Base-by-base conservation (phyloP, 2,888 invertebrate genomes). In the Clistopyga incitator region DNA sequence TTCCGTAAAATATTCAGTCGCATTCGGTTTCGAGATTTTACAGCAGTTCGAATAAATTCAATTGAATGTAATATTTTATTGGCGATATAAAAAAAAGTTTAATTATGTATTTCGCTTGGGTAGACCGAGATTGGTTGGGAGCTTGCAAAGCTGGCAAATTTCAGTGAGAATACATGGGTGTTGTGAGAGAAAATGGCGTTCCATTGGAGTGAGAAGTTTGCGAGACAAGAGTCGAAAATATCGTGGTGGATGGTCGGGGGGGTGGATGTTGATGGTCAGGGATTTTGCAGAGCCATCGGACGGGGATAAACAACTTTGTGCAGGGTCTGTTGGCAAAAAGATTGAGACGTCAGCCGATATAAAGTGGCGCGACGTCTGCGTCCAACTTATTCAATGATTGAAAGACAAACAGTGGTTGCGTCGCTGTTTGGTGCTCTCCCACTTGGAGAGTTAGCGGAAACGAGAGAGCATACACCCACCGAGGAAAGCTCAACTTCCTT, bases 301-400 rank as follows among this genome's bases (percentile, higher is more conserved):
- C 29, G 61, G 59, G 61, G 59, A 50, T 45, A 76, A 81, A 67
- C 61, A 61, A 67, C 59, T 68, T 34, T 59, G 23, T n/a, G 29
- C n/a, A 3, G 34, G 13, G 38, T 45, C 18, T 61, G 47, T 68
- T 13, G 20, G 42, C 10, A 34, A 64, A 70, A 78, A 74, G 47
- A 78, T 82, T 68, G 59, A 15, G 10, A 34, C 61, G 38, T 59
- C 71, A 74, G 56, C 70, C 45, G 42, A 50, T 20, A 61, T 38
- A 50, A 20, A 34, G 29, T 34, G 23, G 18, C 77, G n/a, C 34
- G 18, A 6, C 64, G 64, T 61, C 64, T 38, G 38, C 61, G 18
- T 67, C 79, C 76, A 81, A 86, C 79, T 88, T 88, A 88, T 88
- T 88, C 89, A 85, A 85, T 90, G 90, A 91, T 91, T 90, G 90